Conservation (phyloP, 2,888 invertebrate genomes). For the Anoplius nigerrimus region DNA sequence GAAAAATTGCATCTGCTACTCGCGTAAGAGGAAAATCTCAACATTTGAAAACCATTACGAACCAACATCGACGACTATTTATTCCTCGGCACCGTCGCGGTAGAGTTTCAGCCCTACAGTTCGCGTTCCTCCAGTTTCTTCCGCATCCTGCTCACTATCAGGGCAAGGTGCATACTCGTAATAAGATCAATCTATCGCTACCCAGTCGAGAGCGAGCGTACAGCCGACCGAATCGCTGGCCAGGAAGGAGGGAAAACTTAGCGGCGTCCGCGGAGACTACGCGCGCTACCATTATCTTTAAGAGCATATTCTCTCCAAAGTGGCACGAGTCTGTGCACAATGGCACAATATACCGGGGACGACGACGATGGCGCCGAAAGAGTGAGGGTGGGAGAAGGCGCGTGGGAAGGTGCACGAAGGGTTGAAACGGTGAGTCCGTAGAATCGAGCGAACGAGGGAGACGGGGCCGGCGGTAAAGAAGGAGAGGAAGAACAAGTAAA, state of each 20-base stretch:
- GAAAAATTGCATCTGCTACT: too few species aligned
- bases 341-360: conserved; percentile 36
- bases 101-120: too few species aligned
- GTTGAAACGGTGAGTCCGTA: neutral
- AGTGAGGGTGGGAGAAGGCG: conserved; percentile 5
- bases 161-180: neutral
- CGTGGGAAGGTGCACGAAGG: too few species aligned
- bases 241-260: conserved; percentile 46
- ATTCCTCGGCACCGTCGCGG: too few species aligned
- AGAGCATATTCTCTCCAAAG: conserved; percentile 62
- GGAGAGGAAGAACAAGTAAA: conserved; percentile 18
- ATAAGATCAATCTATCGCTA: conserved; percentile 4
- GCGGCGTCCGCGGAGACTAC: conserved; percentile 52
- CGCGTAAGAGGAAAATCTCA: too few species aligned
- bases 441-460: neutral
- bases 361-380: neutral
- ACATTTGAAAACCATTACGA: too few species aligned
- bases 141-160: neutral
- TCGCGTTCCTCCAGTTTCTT: too few species aligned
- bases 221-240: neutral
- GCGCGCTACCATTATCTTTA: conserved; percentile 58
- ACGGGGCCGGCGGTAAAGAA: neutral
- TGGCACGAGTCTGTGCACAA: conserved; percentile 41
- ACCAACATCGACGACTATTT: too few species aligned
- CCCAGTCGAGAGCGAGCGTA: neutral